Evolutionary conservation across 1,140 invertebrate species (phyloP), one percentile per base, ranked within the genome.

Genomic region (Lasioglossum baleicum): DNA sequence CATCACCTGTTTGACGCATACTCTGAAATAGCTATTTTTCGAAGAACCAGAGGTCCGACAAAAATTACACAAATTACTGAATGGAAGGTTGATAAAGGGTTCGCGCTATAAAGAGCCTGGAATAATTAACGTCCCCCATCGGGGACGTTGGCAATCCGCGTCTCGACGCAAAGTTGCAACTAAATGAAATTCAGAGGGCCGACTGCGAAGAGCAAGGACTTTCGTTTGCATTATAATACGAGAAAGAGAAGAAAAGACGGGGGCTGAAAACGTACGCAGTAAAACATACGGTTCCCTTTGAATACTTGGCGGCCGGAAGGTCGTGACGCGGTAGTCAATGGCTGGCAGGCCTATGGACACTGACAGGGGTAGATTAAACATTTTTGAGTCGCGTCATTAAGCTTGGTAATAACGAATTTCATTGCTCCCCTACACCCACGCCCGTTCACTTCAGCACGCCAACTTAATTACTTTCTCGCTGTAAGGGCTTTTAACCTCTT

Each of bases 401-500:
- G 61, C 75, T 67, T 76, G 82, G 75, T 80, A 85, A 87, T 87
- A 86, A 86, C 71, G 84, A 86, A 87, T 87, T 87, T 85, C 64
- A 81, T 68, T 65, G 72, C 60, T 44, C 51, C 53, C 51, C 40
- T 60, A 13, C 58, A 56, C 58, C 26, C 61, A 20, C 1, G 15
- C 11, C 44, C 53, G 48, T 60, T 3, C n/a, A 26, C 42, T n/a
- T 6, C 42, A 60, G 17, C 67, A 65, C 65, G 56, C 75, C 65
- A 67, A 83, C 73, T 84, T 87, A 87, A 86, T 87, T 87, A 84
- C 84, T 86, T 86, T 83, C 84, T 83, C 73, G 73, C 80, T 87
- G 60, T 77, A 64, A 80, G 77, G 77, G 84, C 80, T 80, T 80
- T 77, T 82, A 84, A 87, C 82, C 80, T 80, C 76, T 80, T 75